Base-by-base conservation (phyloP, 2,113 vertebrate genomes). In the Dicerorhinus sumatrensis region DNA sequence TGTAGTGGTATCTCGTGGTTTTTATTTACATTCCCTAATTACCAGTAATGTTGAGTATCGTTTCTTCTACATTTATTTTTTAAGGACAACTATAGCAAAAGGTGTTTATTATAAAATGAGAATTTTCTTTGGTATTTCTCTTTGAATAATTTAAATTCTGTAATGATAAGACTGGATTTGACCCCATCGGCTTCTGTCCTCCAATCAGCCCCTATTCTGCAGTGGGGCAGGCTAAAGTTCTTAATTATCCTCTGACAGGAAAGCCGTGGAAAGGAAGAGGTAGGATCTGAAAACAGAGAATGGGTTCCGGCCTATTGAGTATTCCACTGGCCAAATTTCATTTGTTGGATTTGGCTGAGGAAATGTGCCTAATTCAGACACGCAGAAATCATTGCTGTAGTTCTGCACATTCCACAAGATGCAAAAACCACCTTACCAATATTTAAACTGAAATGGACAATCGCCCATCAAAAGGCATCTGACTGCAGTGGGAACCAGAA, bases 21-120 rank as follows among this genome's bases (percentile, higher is more conserved):
- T 46, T 39, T 83, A 77, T 62, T 62, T 77, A 54, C 36, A 84
- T 84, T 89, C 14, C 33, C 25, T 96, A 23, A 87, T 91, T 56
- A 77, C 25, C 33, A 90, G 36, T 33, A 93, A 93, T 82, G 36
- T 0, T 92, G 14, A 51, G 3, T 29, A 73, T 79, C 27, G 70
- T 63, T 69, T 94, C 75, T 91, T 63, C 65, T 89, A 83, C 3
- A 81, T 76, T 65, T 94, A 86, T 58, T 90, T 90, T 89, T 95
- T 79, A 77, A 91, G n/a, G 48, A 76, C 31, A 89, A 72, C 39
- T 88, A 39, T 4, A 79, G 6, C 51, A 79, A 89, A 51, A 77
- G 8, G 17, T 83, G 1, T 77, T 93, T 79, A 94, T 12, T 89
- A 65, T 51, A 91, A 94, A 88, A 48, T 21, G 83, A 83, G 54